A percentile compares a stretch with the other conserved stretches of the same genome.
These are phyloP conservation scores for Euglossa dilemma DNA, from an alignment of 1,140 invertebrate species.

Conservation along the genomic window DNA sequence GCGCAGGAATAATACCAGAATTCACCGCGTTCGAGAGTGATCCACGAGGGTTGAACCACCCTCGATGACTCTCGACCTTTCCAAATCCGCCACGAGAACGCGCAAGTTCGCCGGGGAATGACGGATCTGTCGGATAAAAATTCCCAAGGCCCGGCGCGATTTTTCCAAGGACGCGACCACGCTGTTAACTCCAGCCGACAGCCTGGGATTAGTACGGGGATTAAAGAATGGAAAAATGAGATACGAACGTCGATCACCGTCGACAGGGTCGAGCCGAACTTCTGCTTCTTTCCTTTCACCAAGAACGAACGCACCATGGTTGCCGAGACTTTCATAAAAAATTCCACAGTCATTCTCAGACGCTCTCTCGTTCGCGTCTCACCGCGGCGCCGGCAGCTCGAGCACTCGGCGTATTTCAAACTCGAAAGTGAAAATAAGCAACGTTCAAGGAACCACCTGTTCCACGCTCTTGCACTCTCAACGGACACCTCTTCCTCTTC, in stretches of 20 bases:
- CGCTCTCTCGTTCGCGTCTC: slow-evolving; percentile 28
- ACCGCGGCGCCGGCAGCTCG: slow-evolving; percentile 37
- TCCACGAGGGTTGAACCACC: neutral
- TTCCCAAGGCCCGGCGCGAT: too few species aligned
- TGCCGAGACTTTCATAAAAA: slow-evolving; percentile 75
- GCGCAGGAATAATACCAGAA: neutral
- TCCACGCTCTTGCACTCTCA: slow-evolving; percentile 10
- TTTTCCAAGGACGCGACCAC: too few species aligned
- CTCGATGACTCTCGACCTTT: too few species aligned
- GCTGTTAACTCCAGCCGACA: too few species aligned
- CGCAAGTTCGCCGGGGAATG: too few species aligned
- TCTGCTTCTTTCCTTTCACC: slow-evolving; percentile 73
- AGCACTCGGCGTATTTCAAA: slow-evolving; percentile 13
- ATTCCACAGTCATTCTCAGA: slow-evolving; percentile 76
- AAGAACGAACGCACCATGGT: slow-evolving; percentile 76
- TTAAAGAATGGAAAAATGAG: neutral
- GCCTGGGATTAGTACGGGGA: neutral
- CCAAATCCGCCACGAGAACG: too few species aligned
- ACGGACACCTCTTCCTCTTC: too few species aligned
- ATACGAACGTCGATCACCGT: slow-evolving; percentile 74
- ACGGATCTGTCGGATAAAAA: too few species aligned
- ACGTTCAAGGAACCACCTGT: slow-evolving; percentile 67
- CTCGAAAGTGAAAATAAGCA: slow-evolving; percentile 43
- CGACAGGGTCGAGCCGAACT: slow-evolving; percentile 77
- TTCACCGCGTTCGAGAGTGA: neutral